phyloP scores from a whole-genome alignment of 2,113 vertebrate species.

The Chiloscyllium plagiosum region DNA sequence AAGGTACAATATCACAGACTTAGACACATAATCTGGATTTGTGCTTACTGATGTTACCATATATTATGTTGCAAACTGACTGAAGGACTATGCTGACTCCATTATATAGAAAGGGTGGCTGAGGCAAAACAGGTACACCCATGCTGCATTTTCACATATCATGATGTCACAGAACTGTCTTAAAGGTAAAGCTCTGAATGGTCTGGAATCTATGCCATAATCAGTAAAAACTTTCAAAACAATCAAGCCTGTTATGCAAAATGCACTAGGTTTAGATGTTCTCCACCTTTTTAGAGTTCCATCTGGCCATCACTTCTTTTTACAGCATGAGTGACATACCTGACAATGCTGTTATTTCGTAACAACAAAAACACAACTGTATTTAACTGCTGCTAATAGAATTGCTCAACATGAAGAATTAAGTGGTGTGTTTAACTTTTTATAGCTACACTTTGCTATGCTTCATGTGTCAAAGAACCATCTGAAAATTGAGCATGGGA shows the following conservation, averaged over 20 bases:
- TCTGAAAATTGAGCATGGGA: background rate
- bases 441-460: conserved; percentile 18
- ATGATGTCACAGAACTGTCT: too few relatives aligned
- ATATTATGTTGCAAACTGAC: too few relatives aligned
- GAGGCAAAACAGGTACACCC: too few relatives aligned
- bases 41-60: too few relatives aligned
- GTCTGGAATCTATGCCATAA: too few relatives aligned
- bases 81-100: too few relatives aligned
- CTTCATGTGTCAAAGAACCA: background rate
- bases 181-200: too few relatives aligned
- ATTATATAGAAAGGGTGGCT: too few relatives aligned
- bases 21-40: too few relatives aligned
- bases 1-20: too few relatives aligned
- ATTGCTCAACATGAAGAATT: background rate
- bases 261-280: background rate
- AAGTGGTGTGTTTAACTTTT: conserved; percentile 6
- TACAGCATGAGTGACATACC: background rate
- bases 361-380: background rate
- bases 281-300: background rate
- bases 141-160: too few relatives aligned
- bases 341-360: background rate
- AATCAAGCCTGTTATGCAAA: background rate
- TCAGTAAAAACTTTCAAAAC: background rate
- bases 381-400: background rate
- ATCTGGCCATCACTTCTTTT: background rate